These are phyloP conservation scores for Chelonus formosanus DNA, from an alignment of 2,888 invertebrate species.

Conservation along the genomic window DNA sequence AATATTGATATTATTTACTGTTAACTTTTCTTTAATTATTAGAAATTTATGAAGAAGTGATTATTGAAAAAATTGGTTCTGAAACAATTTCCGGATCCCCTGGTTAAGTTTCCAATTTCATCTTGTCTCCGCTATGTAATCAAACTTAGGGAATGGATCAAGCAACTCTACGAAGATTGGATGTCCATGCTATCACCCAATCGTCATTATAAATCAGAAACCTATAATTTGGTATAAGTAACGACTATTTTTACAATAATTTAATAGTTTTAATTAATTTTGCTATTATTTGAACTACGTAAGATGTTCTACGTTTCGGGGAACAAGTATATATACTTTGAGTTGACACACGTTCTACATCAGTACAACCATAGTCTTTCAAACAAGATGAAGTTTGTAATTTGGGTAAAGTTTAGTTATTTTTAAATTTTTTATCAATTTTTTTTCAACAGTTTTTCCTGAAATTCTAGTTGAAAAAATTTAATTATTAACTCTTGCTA, in stretches of 20 bases:
- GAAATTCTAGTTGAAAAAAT: neutral
- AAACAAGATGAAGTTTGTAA: conserved; percentile 53
- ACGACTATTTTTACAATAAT: conserved; percentile 40
- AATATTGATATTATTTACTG: neutral
- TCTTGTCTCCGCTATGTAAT: conserved; percentile 6
- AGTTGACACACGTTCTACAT: conserved; percentile 35
- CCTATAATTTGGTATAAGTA: conserved; percentile 52
- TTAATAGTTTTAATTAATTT: conserved; percentile 58
- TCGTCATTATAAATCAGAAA: conserved; percentile 51
- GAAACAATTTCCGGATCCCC: neutral
- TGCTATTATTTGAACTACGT: conserved; percentile 40
- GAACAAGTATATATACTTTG: conserved; percentile 49
- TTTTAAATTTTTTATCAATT: conserved; percentile 11
- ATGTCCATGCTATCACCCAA: conserved; percentile 41
- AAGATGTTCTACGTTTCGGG: conserved; percentile 41
- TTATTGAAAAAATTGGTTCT: conserved; percentile 5
- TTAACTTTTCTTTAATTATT: conserved; percentile 2
- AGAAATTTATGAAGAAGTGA: neutral
- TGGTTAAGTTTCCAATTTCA: conserved; percentile 16
- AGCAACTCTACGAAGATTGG: conserved; percentile 16
- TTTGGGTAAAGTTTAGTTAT: conserved; percentile 43
- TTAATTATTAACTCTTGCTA: conserved; percentile 11
- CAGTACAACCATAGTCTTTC: conserved; percentile 43
- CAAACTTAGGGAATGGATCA: conserved; percentile 11
- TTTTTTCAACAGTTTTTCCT: no score